These are phyloP conservation scores for Leptobrachium leishanense DNA, from an alignment of 2,113 vertebrate genomes.

Conservation along the genomic window DNA sequence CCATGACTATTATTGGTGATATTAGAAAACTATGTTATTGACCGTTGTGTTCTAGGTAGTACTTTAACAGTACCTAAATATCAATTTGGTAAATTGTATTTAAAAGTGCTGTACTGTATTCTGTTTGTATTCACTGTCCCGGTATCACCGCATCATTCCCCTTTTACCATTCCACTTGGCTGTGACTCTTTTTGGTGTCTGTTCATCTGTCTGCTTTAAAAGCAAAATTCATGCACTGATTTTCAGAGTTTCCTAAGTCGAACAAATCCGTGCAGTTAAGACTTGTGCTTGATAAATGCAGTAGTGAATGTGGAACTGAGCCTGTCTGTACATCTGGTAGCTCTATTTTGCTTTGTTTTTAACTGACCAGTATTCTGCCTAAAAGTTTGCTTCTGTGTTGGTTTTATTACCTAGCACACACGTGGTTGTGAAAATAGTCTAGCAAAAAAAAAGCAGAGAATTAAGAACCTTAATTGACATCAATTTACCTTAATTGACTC, in stretches of 20 bases:
- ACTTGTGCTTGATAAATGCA: conserved; percentile 90
- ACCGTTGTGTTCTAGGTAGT: conserved; percentile 10
- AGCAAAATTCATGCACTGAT: conserved; percentile 91
- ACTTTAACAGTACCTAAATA: conserved; percentile 17
- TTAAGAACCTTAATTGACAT: conserved; percentile 59
- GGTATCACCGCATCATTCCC: conserved; percentile 76
- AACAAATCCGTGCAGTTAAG: conserved; percentile 89
- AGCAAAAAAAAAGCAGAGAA: conserved; percentile 73
- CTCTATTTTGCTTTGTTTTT: conserved; percentile 92
- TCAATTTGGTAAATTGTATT: conserved; percentile 22
- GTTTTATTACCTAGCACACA: conserved; percentile 96
- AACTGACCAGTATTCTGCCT: conserved; percentile 98
- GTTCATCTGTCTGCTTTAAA: conserved; percentile 74
- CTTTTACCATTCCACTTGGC: conserved; percentile 85
- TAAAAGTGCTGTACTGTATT: conserved; percentile 43
- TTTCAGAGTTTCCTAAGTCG: conserved; percentile 81
- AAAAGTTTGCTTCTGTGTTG: conserved; percentile 94
- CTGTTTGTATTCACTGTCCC: conserved; percentile 61
- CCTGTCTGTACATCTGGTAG: conserved; percentile 99
- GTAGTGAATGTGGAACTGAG: conserved; percentile 97
- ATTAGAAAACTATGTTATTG: conserved; percentile 5
- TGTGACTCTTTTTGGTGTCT: conserved; percentile 77
- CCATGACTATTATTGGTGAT: not conserved
- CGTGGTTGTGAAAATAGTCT: conserved; percentile 98
- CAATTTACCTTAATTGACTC: conserved; percentile 80